Conservation (phyloP, 2,113 vertebrate species). For the Mesoclemmys tuberculata region DNA sequence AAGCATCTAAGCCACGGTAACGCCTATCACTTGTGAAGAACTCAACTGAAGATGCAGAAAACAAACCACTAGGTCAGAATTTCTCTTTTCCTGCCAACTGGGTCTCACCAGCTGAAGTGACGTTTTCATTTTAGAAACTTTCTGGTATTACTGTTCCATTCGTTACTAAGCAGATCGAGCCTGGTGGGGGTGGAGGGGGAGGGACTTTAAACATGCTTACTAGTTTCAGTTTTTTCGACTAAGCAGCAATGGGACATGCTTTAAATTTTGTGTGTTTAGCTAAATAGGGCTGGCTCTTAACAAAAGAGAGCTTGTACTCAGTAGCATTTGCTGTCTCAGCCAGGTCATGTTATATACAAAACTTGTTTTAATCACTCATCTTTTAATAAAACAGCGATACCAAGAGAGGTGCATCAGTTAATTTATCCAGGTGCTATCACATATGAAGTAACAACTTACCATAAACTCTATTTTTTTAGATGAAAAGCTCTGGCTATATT, state of each 20-base stretch:
- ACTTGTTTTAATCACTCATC: not conserved
- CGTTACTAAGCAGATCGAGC: conserved; percentile 17
- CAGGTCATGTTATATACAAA: not conserved
- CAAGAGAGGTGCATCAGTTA: not conserved
- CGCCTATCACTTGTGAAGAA: not conserved
- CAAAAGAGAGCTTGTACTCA: not conserved
- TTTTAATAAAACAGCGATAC: not conserved
- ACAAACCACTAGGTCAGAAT: not conserved
- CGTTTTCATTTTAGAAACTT: conserved; percentile 17
- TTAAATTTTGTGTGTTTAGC: not conserved
- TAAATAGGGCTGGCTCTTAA: not conserved
- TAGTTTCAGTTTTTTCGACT: not conserved
- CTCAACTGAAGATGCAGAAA: not conserved
- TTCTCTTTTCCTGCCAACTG: not conserved
- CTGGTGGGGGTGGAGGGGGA: too few relatives aligned
- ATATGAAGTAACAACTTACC: not conserved
- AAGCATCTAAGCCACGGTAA: not conserved
- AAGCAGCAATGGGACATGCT: not conserved
- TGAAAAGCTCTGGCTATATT: not conserved
- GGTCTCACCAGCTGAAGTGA: not conserved
- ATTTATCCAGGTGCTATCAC: not conserved
- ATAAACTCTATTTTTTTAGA: not conserved
- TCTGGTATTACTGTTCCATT: not conserved
- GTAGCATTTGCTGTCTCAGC: not conserved
- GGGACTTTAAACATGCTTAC: not conserved